Percentiles rank a stretch among this genome's conserved stretches.
These are phyloP conservation scores for Tympanuchus pallidicinctus DNA, from an alignment of 2,113 vertebrate species.

Conservation along the genomic window DNA sequence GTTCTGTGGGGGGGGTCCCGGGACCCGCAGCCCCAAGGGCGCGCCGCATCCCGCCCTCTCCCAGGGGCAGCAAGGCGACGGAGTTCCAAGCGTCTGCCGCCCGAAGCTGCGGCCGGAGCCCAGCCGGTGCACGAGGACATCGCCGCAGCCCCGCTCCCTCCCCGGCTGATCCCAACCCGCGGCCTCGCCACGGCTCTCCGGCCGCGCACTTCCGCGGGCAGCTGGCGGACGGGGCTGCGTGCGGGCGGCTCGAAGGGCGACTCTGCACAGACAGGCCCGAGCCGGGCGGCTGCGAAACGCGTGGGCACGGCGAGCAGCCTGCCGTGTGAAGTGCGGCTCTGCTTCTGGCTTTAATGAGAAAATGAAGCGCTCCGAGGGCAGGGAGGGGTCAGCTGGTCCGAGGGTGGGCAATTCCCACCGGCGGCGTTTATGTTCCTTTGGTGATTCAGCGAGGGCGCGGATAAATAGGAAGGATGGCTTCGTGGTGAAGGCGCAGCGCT, in stretches of 20 bases:
- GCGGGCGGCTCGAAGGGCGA: not conserved
- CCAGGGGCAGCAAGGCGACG: too few relatives aligned
- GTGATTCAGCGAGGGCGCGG: constrained; percentile 40
- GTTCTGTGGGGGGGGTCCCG: not conserved
- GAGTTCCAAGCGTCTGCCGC: not conserved
- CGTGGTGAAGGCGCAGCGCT: constrained; percentile 29
- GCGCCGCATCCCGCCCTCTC: not conserved
- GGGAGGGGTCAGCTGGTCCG: constrained; percentile 46
- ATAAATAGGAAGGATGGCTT: constrained; percentile 48
- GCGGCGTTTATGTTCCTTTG: constrained; percentile 19
- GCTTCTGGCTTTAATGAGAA: not conserved
- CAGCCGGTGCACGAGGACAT: not conserved
- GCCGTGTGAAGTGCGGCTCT: not conserved
- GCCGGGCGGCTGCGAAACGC: not conserved
- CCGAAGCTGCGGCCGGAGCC: not conserved
- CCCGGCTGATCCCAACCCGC: not conserved
- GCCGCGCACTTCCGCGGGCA: not conserved
- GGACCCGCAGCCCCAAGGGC: not conserved
- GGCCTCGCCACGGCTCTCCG: not conserved
- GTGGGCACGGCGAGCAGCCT: not conserved
- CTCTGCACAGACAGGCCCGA: not conserved
- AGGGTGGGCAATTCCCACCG: constrained; percentile 30
- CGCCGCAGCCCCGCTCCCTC: not conserved
- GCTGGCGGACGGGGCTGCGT: not conserved
- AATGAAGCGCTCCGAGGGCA: constrained; percentile 27